These are phyloP conservation scores for Crotalus horridus DNA, from an alignment of 2,113 vertebrate species.

Conservation along the genomic window DNA sequence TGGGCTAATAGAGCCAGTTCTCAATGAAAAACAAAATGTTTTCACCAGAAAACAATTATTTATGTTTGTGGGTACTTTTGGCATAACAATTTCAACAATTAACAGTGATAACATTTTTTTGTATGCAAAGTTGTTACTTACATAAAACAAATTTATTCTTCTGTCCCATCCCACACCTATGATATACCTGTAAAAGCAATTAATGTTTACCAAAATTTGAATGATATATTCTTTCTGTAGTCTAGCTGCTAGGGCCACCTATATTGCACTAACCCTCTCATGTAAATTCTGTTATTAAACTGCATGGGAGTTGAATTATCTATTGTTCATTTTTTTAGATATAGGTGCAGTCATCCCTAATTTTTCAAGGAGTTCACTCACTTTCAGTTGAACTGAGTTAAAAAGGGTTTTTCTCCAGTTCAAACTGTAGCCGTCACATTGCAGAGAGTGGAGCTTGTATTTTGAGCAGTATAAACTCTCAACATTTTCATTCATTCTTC, in stretches of 20 bases:
- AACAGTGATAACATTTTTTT: not conserved
- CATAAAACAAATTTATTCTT: conserved; percentile 73
- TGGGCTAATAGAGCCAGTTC: not conserved
- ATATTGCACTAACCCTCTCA: not conserved
- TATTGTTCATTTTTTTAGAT: not conserved
- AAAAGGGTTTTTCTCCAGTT: not conserved
- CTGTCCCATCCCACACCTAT: conserved; percentile 72
- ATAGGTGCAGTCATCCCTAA: not conserved
- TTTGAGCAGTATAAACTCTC: not conserved
- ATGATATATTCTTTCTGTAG: not conserved
- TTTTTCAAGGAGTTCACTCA: not conserved
- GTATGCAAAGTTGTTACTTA: conserved; percentile 63
- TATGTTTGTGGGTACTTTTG: not conserved
- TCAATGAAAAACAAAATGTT: not conserved
- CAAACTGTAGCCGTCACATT: not conserved
- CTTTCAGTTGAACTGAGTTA: not conserved
- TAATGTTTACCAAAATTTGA: not conserved
- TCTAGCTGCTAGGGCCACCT: not conserved
- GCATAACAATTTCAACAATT: not conserved
- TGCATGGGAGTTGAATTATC: not conserved
- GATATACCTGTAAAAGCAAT: conserved; percentile 62
- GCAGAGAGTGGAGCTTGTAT: not conserved
- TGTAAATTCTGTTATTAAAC: not conserved
- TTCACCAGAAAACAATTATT: not conserved
- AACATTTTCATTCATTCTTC: not conserved